Conservation (phyloP, 2,797 vertebrate genomes). For the Xenops minutus region DNA sequence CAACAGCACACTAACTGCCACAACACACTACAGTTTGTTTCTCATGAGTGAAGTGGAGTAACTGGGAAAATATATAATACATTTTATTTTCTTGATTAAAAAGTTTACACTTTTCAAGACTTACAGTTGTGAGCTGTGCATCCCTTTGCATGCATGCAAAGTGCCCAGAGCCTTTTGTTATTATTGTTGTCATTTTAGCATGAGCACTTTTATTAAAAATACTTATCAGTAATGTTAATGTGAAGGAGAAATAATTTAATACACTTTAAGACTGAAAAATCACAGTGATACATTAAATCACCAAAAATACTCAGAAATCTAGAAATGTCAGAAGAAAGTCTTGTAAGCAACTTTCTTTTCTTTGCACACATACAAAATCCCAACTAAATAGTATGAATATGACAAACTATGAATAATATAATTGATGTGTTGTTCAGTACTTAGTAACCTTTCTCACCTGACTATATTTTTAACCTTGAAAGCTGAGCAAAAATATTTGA, state of each 20-base stretch:
- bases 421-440: background rate
- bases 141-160: background rate
- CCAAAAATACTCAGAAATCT: background rate
- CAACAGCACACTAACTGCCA: background rate
- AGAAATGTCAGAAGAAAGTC: background rate
- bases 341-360: background rate
- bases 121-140: background rate
- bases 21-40: background rate
- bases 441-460: background rate
- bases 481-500: background rate
- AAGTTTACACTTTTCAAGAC: background rate
- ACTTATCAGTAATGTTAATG: background rate
- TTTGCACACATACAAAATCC: background rate
- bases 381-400: background rate
- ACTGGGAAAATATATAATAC: background rate
- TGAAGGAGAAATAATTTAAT: background rate
- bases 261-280: background rate
- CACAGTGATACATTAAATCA: background rate
- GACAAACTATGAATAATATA: background rate
- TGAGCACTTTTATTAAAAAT: background rate
- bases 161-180: background rate
- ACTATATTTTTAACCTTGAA: background rate
- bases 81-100: background rate
- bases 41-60: background rate
- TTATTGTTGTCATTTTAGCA: background rate